These are phyloP conservation scores for Tachycineta bicolor DNA, from an alignment of 2,113 vertebrate genomes.

Conservation along the genomic window DNA sequence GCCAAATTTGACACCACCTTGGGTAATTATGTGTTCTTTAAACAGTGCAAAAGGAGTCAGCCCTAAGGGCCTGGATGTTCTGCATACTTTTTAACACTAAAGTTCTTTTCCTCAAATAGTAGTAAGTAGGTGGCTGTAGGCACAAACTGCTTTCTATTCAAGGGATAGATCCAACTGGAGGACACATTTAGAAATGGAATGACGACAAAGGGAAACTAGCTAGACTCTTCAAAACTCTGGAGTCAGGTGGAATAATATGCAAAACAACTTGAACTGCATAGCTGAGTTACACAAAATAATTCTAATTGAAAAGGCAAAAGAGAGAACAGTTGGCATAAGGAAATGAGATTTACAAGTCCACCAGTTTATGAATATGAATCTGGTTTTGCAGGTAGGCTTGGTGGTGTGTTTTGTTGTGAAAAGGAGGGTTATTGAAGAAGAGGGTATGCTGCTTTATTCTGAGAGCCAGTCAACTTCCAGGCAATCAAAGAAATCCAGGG, in stretches of 20 bases:
- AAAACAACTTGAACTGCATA: background rate
- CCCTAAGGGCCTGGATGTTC: background rate
- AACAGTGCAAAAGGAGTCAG: background rate
- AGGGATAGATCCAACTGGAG: background rate
- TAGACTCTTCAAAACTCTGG: background rate
- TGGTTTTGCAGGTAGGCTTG: background rate
- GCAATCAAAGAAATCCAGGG: background rate
- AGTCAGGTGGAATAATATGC: background rate
- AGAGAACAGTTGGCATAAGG: rapidly evolving
- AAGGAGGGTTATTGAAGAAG: background rate
- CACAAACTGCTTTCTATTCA: background rate
- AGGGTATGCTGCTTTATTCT: background rate
- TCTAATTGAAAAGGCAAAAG: background rate
- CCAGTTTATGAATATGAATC: background rate
- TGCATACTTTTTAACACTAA: background rate
- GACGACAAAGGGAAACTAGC: background rate
- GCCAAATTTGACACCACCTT: background rate
- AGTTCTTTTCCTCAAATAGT: background rate
- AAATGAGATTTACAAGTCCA: background rate
- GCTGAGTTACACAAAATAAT: background rate
- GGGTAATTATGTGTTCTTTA: background rate
- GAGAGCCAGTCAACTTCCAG: background rate
- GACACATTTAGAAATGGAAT: background rate
- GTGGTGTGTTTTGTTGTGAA: background rate
- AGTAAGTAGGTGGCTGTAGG: background rate